Base-by-base conservation (phyloP, 2,113 vertebrate species). In the Syngnathus typhle region DNA sequence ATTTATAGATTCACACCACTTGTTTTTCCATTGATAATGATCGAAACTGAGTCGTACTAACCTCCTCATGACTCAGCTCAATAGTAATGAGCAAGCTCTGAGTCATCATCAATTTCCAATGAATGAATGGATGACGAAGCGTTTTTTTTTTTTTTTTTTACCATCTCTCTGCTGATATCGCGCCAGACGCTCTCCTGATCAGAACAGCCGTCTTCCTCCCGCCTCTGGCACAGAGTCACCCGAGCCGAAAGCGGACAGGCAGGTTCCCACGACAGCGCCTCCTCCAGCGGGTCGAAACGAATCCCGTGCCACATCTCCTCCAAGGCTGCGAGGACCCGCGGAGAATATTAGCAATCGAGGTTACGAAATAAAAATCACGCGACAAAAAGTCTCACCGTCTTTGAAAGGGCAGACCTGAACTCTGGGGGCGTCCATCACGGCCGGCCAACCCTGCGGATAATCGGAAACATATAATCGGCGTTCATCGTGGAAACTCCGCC, bases 331-430 rank as follows among this genome's bases (percentile, higher is more conserved):
- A 2, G 43, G 16, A 37, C 4, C 23, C 27, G 0, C 11, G 0
- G 15, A 46, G 3, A 46, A 6, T 32, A 32, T 32, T 32, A 32
- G 27, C 3, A 32, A 32, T 32, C 27, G 3, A 32, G 3, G 2
- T 32, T 32, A 32, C 27, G 3, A 32, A 32, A 32, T 32, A 32
- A 32, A 32, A 32, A 32, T 32, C 27, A 32, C 27, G 15, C 44
- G 11, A 39, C 18, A 5, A 23, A 51, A 27, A 5, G 52, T 93
- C 93, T 94, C 85, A 88, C 94, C 84, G 75, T 94, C 91, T 90
- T 82, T 90, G 82, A 96, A 96, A 1, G 94, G 94, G 46, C 94
- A 96, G 77, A 93, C 84, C 36, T 92, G 93, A 70, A 90, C 80
- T 73, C 94, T 93, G 13, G 88, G 87, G 32, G 94, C 92, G 63